Evolutionary conservation across 2,113 vertebrate genomes (phyloP).

Genomic region (Lamprologus ornatipinnis): DNA sequence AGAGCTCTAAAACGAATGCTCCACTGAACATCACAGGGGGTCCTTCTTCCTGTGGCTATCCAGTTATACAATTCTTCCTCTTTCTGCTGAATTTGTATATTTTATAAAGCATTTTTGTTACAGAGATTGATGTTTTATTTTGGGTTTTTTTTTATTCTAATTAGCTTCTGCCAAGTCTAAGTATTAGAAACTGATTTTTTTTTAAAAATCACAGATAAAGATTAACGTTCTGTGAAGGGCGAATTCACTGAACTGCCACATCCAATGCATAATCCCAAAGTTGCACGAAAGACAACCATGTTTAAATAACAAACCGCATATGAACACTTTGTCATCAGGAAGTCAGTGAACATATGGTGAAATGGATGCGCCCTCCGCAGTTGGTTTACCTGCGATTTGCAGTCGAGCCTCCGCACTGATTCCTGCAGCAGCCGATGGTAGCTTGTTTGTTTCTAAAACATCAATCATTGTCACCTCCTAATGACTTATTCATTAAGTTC

Average conservation of each 20-base stretch:
- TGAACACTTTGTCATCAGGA: neutral
- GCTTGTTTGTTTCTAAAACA: slow-evolving; percentile 58
- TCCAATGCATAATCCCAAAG: neutral
- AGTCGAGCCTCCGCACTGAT: neutral
- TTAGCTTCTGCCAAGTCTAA: neutral
- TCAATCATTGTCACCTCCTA: slow-evolving; percentile 69
- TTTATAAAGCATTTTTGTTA: neutral
- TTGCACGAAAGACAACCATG: neutral
- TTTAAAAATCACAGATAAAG: neutral
- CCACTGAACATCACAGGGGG: neutral
- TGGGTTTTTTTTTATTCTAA: rapidly evolving
- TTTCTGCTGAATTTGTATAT: neutral
- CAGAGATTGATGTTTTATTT: neutral
- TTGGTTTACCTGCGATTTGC: slow-evolving; percentile 33
- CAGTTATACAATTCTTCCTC: neutral
- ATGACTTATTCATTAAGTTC: slow-evolving; percentile 75
- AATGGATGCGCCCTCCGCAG: neutral
- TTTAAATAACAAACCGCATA: slow-evolving; percentile 5
- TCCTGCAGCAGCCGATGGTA: slow-evolving; percentile 23
- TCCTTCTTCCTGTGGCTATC: neutral
- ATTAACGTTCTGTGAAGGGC: neutral
- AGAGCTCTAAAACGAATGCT: neutral
- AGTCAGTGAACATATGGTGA: slow-evolving; percentile 14
- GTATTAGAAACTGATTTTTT: neutral
- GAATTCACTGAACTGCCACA: neutral